A percentile compares a stretch with the other conserved stretches of the same genome.
These are phyloP conservation scores for Saimiri boliviensis DNA, from an alignment of 2,113 vertebrate genomes.

Conservation along the genomic window DNA sequence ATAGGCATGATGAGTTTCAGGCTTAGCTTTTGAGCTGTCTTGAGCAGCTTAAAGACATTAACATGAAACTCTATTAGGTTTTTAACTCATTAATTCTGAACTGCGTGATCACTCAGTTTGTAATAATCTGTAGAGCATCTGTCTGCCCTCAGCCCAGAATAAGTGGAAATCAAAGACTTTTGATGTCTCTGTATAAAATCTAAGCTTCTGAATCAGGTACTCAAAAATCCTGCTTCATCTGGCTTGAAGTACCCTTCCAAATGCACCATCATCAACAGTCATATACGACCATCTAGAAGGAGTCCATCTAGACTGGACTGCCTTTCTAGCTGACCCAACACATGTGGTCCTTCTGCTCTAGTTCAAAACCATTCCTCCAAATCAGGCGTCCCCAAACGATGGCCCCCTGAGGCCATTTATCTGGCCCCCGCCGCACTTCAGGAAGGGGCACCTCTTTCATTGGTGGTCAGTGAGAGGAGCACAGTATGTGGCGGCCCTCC, in stretches of 20 bases:
- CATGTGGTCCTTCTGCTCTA: background rate
- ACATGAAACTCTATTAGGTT: background rate
- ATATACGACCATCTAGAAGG: background rate
- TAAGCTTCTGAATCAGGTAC: background rate
- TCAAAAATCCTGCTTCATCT: background rate
- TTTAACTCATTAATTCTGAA: background rate
- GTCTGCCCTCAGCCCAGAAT: background rate
- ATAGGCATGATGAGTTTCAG: background rate
- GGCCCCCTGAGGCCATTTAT: no score
- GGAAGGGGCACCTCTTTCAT: no score
- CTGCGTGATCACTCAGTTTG: background rate
- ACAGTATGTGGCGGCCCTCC: no score
- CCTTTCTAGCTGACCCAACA: background rate
- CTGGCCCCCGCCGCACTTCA: no score
- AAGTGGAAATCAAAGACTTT: background rate
- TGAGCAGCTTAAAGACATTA: background rate
- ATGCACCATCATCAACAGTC: background rate
- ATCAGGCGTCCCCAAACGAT: no score
- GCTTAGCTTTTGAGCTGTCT: background rate
- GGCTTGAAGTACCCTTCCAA: background rate
- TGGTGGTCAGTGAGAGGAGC: no score
- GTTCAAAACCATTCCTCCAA: background rate
- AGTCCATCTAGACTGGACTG: background rate
- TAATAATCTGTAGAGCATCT: background rate
- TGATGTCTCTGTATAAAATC: background rate